Conservation (phyloP, 2,888 invertebrate species). For the Endomychus coccineus region DNA sequence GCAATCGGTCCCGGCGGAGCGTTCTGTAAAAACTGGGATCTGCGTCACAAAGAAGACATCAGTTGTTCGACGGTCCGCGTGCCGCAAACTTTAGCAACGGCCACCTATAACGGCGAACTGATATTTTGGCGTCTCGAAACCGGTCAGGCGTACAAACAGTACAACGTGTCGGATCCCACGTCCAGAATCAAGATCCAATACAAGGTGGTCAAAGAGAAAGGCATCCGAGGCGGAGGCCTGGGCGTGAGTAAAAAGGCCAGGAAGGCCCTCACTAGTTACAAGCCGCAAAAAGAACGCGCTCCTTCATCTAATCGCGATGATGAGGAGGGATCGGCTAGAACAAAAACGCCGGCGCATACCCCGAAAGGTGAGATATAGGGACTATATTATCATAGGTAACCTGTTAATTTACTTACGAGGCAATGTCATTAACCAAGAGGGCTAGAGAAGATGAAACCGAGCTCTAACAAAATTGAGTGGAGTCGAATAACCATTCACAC, state of each 20-base stretch:
- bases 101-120: conserved; percentile 71
- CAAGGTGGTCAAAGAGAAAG: conserved; percentile 35
- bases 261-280: conserved; percentile 6
- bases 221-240: conserved; percentile 11
- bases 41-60: conserved; percentile 67
- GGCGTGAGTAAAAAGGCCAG: conserved; percentile 12
- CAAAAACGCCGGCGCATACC: too few relatives aligned
- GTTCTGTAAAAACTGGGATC: conserved; percentile 59
- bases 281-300: too few relatives aligned
- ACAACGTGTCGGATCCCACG: conserved; percentile 50
- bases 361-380: too few relatives aligned
- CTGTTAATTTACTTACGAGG: too few relatives aligned
- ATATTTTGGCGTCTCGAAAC: conserved; percentile 78
- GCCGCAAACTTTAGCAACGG: conserved; percentile 66
- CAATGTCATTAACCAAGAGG: too few relatives aligned
- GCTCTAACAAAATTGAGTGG: too few relatives aligned
- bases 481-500: too few relatives aligned
- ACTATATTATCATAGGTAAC: too few relatives aligned
- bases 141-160: conserved; percentile 59
- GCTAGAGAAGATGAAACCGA: too few relatives aligned
- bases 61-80: conserved; percentile 58
- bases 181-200: conserved; percentile 52
- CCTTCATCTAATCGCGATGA: too few relatives aligned
- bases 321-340: too few relatives aligned
- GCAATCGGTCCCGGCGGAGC: conserved; percentile 44